A percentile compares a stretch with the other conserved stretches of the same genome.
Evolutionary conservation across 92 coral and sea anemone species (phyloP).

Genomic region (Siderastrea radians): DNA sequence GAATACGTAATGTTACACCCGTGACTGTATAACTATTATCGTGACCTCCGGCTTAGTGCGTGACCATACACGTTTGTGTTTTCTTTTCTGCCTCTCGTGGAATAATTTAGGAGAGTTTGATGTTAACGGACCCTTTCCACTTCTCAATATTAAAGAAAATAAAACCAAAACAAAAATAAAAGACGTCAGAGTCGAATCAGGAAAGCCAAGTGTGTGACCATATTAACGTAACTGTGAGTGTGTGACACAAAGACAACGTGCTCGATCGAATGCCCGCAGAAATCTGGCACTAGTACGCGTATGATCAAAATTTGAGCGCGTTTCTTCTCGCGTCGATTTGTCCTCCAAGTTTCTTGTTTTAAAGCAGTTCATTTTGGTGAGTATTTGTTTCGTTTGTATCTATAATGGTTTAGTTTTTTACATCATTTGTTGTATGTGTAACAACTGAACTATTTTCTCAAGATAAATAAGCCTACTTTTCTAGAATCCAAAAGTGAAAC

Average conservation of each 20-base stretch:
- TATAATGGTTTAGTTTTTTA: not conserved
- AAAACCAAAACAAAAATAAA: no score
- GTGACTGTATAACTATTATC: no score
- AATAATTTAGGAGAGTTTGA: no score
- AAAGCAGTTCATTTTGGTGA: not conserved
- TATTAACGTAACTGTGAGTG: not conserved
- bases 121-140: no score
- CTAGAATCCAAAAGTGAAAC: not conserved
- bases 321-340: not conserved
- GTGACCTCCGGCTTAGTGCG: no score
- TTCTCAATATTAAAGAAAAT: no score
- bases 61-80: no score
- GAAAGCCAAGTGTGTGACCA: no score
- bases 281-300: constrained; percentile 19
- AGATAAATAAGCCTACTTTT: not conserved
- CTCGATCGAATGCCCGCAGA: not conserved
- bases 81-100: no score
- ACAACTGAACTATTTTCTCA: not conserved
- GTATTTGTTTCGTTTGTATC: not conserved
- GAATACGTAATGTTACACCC: no score
- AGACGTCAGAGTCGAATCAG: no score
- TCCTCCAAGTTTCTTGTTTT: not conserved
- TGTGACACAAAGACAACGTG: constrained; percentile 16
- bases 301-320: constrained; percentile 15
- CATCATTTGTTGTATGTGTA: not conserved